Base-by-base conservation (phyloP, 2,888 invertebrate species). In the Allophyes oxyacanthae region DNA sequence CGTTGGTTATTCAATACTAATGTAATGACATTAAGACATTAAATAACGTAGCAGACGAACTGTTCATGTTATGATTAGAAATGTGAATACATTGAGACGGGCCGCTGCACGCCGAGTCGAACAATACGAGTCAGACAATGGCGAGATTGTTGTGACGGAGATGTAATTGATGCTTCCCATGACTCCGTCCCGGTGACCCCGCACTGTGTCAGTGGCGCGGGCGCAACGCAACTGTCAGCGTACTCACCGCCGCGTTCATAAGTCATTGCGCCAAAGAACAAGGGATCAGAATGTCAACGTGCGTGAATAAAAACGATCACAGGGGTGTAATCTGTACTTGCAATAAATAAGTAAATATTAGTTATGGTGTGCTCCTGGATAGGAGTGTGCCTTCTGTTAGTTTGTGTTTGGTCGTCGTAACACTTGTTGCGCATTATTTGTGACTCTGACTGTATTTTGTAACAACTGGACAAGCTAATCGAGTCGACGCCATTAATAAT, bases 121-220 rank as follows among this genome's bases (percentile, higher is more conserved):
- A 41, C 33, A 40, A 58, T 20, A 32, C 36, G 11, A 14, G 28
- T 0, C 32, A 42, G 36, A 42, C 42, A 60, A 46, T 45, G 13
- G 20, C 20, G 20, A 20, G 20, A 36, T 8, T 44, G 44, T 44
- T 41, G 43, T 26, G n/a, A 20, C 28, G 28, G 28, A 28, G 28
- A 14, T 25, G 26, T 20, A 32, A 42, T 56, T 10, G 34, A 30
- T 44, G 40, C 6, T 54, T 56, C 55, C 13, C 65, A 44, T 56
- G 65, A 9, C 44, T 32, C 37, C 20, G 20, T 4, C 55, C 33
- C 43, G 20, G 34, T 36, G 65, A 38, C 42, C 59, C 8, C 9
- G 34, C n/a, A 15, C 15, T 30, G 55, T 55, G 59, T 54, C 43
- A 54, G 43, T 43, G 38, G 64, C 26, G 10, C 20, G 20, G 20